Evolutionary conservation across 1,140 invertebrate genomes (phyloP), one percentile per base, ranked within the genome.

Genomic region (Leptopilina boulardi): DNA sequence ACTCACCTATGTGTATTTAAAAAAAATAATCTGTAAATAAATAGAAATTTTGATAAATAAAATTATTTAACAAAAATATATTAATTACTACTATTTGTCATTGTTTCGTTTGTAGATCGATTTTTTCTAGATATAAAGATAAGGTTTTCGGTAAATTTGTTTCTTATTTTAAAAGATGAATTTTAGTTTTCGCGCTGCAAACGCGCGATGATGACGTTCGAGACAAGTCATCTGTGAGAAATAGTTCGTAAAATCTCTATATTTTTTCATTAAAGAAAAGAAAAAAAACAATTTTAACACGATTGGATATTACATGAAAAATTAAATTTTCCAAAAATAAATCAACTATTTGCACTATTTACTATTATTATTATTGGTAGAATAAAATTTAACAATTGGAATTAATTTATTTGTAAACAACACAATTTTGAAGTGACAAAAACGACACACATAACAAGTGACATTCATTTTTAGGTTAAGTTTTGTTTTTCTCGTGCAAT

Each of bases 131-230:
- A 6, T 2, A 3, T 38, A 38, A 4, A 38, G 34, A 38, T 38
- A 38, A 38, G 34, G 9, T 38, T 38, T 38, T 38, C 9, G 34
- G 34, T 38, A 38, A 38, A 38, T 38, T 38, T 9, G 34, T 38
- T 38, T 38, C 9, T 38, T 30, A 30, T 34, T 34, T n/a, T 59
- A 30, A 26, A 59, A 59, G 8, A 23, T 15, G 13, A 66, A 13
- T 66, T 66, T 15, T 66, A 66, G 59, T 66, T 66, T 66, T 66
- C 59, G 59, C 59, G 59, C 59, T 30, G 59, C 26, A 26, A 30
- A 66, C 21, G 23, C n/a, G 26, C 26, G 59, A 66, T 15, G 26
- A 66, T 34, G 59, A 66, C 59, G 26, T 66, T 66, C 11, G 6
- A 30, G n/a, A 2, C 59, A 26, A 26, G 8, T 30, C 59, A 66